A percentile compares a stretch with the other conserved stretches of the same genome.
phyloP scores from a whole-genome alignment of 2,888 invertebrate genomes.

The Epiblema foenella region DNA sequence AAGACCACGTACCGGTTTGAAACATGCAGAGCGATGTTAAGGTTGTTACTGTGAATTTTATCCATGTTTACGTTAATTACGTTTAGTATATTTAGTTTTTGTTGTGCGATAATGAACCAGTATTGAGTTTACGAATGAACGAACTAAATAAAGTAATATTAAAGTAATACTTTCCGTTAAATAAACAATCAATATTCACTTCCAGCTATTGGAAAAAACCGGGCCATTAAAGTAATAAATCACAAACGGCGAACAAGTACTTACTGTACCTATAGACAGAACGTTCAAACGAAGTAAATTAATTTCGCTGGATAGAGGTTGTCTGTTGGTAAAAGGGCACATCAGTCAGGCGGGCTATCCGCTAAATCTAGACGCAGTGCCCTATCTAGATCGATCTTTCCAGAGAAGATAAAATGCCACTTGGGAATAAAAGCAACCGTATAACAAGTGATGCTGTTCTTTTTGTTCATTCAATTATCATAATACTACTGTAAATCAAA shows the following conservation, averaged over 20 bases:
- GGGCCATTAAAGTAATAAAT: conserved; percentile 33
- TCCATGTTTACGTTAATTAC: neutral
- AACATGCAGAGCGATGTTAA: neutral
- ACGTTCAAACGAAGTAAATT: conserved; percentile 36
- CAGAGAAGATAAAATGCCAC: conserved; percentile 39
- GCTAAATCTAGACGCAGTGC: conserved; percentile 41
- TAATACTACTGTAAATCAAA: conserved; percentile 23
- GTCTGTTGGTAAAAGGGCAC: conserved; percentile 40
- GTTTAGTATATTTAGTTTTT: conserved; percentile 7
- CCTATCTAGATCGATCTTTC: conserved; percentile 40
- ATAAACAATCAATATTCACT: conserved; percentile 27
- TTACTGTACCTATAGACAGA: conserved; percentile 21
- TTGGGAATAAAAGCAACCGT: conserved; percentile 20
- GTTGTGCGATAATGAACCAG: conserved; percentile 40
- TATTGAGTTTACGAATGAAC: conserved; percentile 24
- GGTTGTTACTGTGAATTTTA: neutral
- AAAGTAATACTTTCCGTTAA: conserved; percentile 23
- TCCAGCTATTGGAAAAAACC: conserved; percentile 10
- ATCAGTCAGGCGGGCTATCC: conserved; percentile 40
- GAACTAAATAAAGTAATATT: conserved; percentile 19
- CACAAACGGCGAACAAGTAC: conserved; percentile 14
- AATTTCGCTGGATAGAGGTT: conserved; percentile 43
- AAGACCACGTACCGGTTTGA: no score
- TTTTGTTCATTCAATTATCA: conserved; percentile 27
- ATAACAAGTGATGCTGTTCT: conserved; percentile 10